phyloP scores from a whole-genome alignment of 2,797 vertebrate species.

The Cyclura pinguis region DNA sequence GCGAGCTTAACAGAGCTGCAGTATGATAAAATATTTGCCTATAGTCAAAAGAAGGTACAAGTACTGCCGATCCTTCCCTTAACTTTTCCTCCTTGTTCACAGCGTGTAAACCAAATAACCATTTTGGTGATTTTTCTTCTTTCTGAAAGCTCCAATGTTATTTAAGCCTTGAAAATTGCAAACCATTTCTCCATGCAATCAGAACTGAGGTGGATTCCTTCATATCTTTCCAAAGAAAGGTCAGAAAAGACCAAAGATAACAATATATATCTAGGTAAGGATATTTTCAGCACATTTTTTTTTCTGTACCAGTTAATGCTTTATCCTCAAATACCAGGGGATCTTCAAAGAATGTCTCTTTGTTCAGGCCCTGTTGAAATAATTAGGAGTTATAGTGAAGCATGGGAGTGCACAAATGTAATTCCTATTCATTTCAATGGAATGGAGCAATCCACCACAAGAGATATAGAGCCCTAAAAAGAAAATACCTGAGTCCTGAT shows the following conservation, averaged over 20 bases:
- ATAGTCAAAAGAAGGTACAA: background rate
- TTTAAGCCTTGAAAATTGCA: slow-evolving; percentile 37
- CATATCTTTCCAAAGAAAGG: background rate
- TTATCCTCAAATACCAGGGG: slow-evolving; percentile 16
- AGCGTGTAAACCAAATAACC: background rate
- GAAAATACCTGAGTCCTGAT: background rate
- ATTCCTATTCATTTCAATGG: background rate
- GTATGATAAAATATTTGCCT: background rate
- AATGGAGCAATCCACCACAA: background rate
- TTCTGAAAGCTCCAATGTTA: slow-evolving; percentile 26
- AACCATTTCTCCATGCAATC: slow-evolving; percentile 14
- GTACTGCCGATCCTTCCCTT: background rate
- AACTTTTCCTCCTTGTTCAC: background rate
- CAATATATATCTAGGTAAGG: background rate
- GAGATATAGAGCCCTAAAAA: background rate
- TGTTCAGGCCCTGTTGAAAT: background rate
- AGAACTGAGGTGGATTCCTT: slow-evolving; percentile 7
- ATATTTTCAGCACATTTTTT: slow-evolving; percentile 22
- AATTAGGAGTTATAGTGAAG: background rate
- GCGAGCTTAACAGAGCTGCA: background rate
- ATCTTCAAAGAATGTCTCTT: slow-evolving; percentile 30
- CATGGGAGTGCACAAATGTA: background rate
- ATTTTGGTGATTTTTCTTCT: background rate
- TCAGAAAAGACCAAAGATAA: slow-evolving; percentile 23
- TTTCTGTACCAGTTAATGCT: slow-evolving; percentile 15